Conservation (phyloP, 1,140 invertebrate genomes). For the Melanaphis sacchari region DNA sequence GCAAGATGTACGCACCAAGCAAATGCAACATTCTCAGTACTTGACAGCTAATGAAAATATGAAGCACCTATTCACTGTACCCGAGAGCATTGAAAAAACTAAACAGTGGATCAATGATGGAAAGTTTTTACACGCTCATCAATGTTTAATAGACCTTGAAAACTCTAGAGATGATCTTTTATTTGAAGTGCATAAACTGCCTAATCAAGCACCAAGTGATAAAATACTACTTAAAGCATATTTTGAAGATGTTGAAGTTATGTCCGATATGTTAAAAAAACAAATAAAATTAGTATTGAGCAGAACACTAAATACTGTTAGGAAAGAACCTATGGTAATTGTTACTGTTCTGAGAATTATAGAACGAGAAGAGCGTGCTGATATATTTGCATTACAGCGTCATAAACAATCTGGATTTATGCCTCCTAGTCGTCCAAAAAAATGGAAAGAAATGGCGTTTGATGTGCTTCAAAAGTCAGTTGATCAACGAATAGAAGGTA, state of each 20-base stretch:
- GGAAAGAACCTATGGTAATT: slow-evolving; percentile 94
- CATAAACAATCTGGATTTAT: slow-evolving; percentile 85
- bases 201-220: slow-evolving; percentile 88
- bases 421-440: slow-evolving; percentile 91
- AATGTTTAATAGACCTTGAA: slow-evolving; percentile 92
- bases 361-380: slow-evolving; percentile 93
- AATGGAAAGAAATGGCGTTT: slow-evolving; percentile 88
- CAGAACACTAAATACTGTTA: slow-evolving; percentile 89
- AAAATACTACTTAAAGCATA: slow-evolving; percentile 92
- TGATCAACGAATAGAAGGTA: slow-evolving; percentile 82
- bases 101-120: slow-evolving; percentile 94
- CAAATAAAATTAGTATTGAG: slow-evolving; percentile 89
- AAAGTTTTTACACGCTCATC: slow-evolving; percentile 84
- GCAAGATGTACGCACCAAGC: slow-evolving; percentile 88
- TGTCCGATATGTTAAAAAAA: slow-evolving; percentile 90
- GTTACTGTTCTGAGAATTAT: slow-evolving; percentile 96
- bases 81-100: slow-evolving; percentile 94
- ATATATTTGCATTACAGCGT: slow-evolving; percentile 79
- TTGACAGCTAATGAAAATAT: slow-evolving; percentile 97
- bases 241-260: slow-evolving; percentile 92
- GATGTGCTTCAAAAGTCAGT: slow-evolving; percentile 86
- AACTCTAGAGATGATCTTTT: slow-evolving; percentile 94
- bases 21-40: slow-evolving; percentile 92
- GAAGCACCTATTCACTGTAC: slow-evolving; percentile 97
- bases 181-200: slow-evolving; percentile 92